A percentile compares a stretch with the other conserved stretches of the same genome.
Evolutionary conservation across 2,888 invertebrate species (phyloP).

Genomic region (Latrodectus elegans): DNA sequence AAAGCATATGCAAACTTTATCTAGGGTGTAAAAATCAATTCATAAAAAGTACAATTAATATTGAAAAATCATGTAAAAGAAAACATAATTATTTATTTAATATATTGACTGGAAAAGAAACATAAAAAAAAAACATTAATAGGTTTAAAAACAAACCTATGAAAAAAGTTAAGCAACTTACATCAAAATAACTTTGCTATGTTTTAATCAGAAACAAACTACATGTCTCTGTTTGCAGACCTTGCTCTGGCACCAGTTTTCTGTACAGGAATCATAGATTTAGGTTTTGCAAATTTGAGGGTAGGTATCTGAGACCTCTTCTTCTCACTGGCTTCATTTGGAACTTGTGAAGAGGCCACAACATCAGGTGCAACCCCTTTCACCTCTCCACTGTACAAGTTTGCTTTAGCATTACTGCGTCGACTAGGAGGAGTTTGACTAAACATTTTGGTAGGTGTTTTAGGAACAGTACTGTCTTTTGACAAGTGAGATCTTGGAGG

Average conservation of each 20-base stretch:
- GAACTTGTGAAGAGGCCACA: constrained; percentile 14
- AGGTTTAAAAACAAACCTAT: neutral
- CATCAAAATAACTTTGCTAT: neutral
- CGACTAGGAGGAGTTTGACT: constrained; percentile 31
- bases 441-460: constrained; percentile 47
- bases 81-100: too few relatives aligned
- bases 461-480: constrained; percentile 26
- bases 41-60: too few relatives aligned
- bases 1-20: too few relatives aligned
- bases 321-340: constrained; percentile 34
- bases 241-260: constrained; percentile 52
- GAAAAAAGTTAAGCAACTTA: neutral
- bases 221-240: constrained; percentile 61
- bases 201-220: constrained; percentile 49
- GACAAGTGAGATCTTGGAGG: constrained; percentile 27
- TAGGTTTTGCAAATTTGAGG: constrained; percentile 49
- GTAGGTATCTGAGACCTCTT: constrained; percentile 58
- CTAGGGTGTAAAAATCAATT: too few relatives aligned
- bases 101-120: too few relatives aligned
- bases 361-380: constrained; percentile 30
- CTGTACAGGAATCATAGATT: constrained; percentile 66
- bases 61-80: too few relatives aligned
- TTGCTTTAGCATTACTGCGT: constrained; percentile 15
- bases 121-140: too few relatives aligned
- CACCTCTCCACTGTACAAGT: constrained; percentile 21